Base-by-base conservation (phyloP, 2,888 invertebrate species). In the Eumacrocentrus americanus region DNA sequence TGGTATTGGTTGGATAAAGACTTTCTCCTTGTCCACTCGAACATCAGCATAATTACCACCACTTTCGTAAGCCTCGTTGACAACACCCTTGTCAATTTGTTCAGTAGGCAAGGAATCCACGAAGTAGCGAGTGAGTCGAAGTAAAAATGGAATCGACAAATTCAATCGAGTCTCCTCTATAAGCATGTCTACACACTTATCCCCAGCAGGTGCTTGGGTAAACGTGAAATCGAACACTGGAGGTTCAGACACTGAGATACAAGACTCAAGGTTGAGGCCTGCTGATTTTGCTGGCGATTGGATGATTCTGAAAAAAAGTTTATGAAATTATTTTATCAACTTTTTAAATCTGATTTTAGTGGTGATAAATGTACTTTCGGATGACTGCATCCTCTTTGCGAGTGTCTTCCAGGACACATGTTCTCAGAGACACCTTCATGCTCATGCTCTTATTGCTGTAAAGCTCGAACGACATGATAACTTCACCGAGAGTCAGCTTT, bases 131-230 rank as follows among this genome's bases (percentile, higher is more conserved):
- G 84, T 84, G 57, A 90, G 77, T 22, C 83, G 84, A 71, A 85
- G 74, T 46, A 90, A 81, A 82, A 92, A 91, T 0, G 91, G 89
- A 62, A 91, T 85, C 0, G 91, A 89, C 0, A 92, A 81, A 76
- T 90, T 91, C 57, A 91, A 74, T 34, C 90, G 82, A 1, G 90
- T 85, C 65, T 89, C 85, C 74, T 93, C 92, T 3, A 92, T 85
- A 16, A 90, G 84, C 14, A 91, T 84, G 76, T 92, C 91, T 63
- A 86, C 85, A 77, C 82, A 84, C 69, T 81, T 85, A 76, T 87
- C 88, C 38, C 87, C 85, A 34, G 84, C 83, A 68, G 86, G 84
- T 57, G 86, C 85, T 71, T 86, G 84, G 59, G 89, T 87, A 70
- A 88, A 87, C 0, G 86, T 85, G 2, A 88, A 83, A 74, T 91